Evolutionary conservation across 23 tunicate species (phyloP), one percentile per base, ranked within the genome.

Genomic region (Aplidium turbinatum): DNA sequence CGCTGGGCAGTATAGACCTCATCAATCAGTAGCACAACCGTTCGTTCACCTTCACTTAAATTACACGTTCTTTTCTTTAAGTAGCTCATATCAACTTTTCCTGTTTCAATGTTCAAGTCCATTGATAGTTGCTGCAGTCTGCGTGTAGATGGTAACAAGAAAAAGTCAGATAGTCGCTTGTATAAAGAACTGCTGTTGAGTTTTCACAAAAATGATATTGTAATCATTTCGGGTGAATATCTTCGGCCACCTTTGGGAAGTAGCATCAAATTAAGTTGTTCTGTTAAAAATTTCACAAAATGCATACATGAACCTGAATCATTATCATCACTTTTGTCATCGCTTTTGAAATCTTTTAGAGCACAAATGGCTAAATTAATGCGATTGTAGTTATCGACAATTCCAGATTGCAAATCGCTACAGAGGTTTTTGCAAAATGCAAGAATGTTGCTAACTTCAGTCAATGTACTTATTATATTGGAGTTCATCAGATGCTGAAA

Each of bases 1-100:
- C 33, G 21, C 24, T 70, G 63, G 3, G 76, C 63, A 16, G 76
- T 48, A 48, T 48, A 70, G n/a, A 70, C 34, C 38, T 70, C 76
- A 70, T 70, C 63, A 47, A 47, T 24, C 18, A 70, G n/a, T 22
- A 70, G 5, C 3, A 31, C 9, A 47, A 21, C 76, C 2, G 36
- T 47, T 67, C 38, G 35, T 38, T 22, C 46, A 38, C 60, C 36
- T 6, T 6, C 29, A 6, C 29, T 31, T 4, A 70, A 70, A 24
- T 18, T 20, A 5, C 4, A 31, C 6, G 76, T 70, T 48, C 76
- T 48, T 31, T 47, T 60, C 23, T 70, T 47, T 29, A 70, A 18
- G 26, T 70, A 70, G 20, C 9, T 29, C 22, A 48, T 16, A 48
- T 70, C 76, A 47, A 70, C 38, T 31, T 47, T 47, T 48, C 76